phyloP scores from a whole-genome alignment of 53 echinoderm and acorn worm genomes.

The Paelopatides confundens region DNA sequence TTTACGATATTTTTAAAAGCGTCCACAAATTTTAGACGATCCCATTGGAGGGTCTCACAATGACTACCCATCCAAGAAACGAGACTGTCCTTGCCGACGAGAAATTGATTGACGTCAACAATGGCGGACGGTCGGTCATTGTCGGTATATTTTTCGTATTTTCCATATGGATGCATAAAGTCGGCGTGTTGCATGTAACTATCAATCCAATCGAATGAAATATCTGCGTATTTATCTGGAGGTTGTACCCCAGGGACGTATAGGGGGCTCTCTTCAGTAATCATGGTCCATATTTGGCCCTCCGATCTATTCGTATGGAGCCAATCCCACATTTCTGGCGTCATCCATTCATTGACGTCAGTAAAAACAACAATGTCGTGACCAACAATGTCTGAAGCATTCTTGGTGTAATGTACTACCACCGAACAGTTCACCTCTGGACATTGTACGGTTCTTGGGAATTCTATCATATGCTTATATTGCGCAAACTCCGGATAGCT shows the following conservation, averaged over 20 bases:
- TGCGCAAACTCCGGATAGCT: constrained; percentile 11
- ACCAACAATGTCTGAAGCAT: neutral
- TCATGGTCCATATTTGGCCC: constrained; percentile 40
- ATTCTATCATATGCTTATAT: constrained; percentile 34
- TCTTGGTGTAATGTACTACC: neutral
- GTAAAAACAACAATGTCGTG: constrained; percentile 38
- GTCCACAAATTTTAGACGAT: neutral
- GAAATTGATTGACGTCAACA: neutral
- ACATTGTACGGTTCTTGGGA: neutral
- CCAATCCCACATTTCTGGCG: constrained; percentile 26
- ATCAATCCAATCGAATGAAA: constrained; percentile 37
- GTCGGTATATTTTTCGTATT: neutral
- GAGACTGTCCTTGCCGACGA: neutral
- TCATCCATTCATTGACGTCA: constrained; percentile 6
- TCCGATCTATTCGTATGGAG: neutral
- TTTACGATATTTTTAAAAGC: neutral
- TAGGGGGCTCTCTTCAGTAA: constrained; percentile 36
- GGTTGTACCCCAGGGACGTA: constrained; percentile 42
- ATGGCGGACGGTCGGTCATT: neutral
- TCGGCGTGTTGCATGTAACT: constrained; percentile 1
- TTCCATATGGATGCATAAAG: constrained; percentile 30
- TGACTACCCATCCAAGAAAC: constrained; percentile 38
- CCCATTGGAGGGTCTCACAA: constrained; percentile 50
- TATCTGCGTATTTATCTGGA: constrained; percentile 10
- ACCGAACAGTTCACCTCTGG: neutral